Base-by-base conservation (phyloP, 2,113 vertebrate species). In the Cephalopterus ornatus region DNA sequence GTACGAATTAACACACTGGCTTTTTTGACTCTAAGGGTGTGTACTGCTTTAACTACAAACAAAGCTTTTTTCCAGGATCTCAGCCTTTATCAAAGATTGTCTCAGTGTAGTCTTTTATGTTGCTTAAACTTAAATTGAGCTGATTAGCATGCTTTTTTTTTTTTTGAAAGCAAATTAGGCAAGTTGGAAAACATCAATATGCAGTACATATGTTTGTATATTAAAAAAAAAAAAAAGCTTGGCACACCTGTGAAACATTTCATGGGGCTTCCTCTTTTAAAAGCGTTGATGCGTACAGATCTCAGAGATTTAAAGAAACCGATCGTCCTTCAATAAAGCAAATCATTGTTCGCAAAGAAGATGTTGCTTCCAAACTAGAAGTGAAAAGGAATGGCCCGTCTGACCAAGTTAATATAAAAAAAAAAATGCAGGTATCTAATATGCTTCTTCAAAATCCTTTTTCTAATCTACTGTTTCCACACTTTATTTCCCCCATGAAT, bases 201-300 rank as follows among this genome's bases (percentile, higher is more conserved):
- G 3, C 52, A 14, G 37, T 87, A 22, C 3, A 1, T 76, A 9
- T 8, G 12, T 55, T 5, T 55, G 3, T 66, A 30, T 66, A 7
- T 39, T 24, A 12, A 47, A 47, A 49, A 24, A 55, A 76, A 61
- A 14, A 22, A 35, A 78, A 46, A 42, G 1, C 9, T 75, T 85
- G 39, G 21, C 16, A 75, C 2, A 20, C 10, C 14, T 82, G 14
- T 77, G 62, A 62, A 74, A 59, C 11, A 14, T 39, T 58, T 93
- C 83, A 73, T 67, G n/a, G 49, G 6, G 0, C 50, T 89, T 97
- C n/a, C 15, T 90, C 66, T 91, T 93, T 90, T 41, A 37, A 99
- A 95, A 99, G 99, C 65, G 97, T 99, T 7, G 99, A 99, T 56
- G 98, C 99, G 0, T 99, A 99, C 74, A 98, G 99, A 94, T 99